These are phyloP conservation scores for Zaprionus bogoriensis DNA, from an alignment of 2,888 invertebrate species.

Conservation along the genomic window DNA sequence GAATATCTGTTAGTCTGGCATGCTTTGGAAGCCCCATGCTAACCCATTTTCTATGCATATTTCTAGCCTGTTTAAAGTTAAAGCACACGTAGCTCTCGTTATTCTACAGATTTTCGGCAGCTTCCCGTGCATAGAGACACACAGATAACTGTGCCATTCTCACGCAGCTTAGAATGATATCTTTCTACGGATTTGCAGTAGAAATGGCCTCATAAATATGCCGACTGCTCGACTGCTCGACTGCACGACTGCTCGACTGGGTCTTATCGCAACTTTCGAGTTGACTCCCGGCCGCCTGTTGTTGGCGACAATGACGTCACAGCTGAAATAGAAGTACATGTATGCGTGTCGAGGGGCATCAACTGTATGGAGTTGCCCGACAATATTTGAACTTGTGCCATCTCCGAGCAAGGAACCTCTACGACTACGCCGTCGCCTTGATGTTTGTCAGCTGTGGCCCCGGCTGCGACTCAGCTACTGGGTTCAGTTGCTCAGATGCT, in stretches of 20 bases:
- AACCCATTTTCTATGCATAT: neutral
- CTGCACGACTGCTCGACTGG: conserved; percentile 31
- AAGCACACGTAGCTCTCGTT: conserved; percentile 8
- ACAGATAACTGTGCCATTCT: conserved; percentile 65
- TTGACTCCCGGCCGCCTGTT: conserved; percentile 26
- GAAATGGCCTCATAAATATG: conserved; percentile 68
- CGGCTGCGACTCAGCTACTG: conserved; percentile 17
- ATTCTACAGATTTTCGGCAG: conserved; percentile 24
- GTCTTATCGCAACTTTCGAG: conserved; percentile 37
- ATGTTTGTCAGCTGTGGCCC: conserved; percentile 23
- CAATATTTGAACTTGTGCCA: conserved; percentile 66
- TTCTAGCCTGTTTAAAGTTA: conserved; percentile 2
- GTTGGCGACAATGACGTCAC: conserved; percentile 55
- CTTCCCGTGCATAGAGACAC: neutral
- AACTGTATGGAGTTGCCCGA: conserved; percentile 28
- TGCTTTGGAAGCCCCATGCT: neutral
- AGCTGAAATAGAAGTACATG: conserved; percentile 41
- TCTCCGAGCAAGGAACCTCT: conserved; percentile 40
- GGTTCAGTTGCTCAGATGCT: conserved; percentile 12
- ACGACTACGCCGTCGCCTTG: conserved; percentile 5
- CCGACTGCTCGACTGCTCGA: conserved; percentile 42
- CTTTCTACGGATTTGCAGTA: conserved; percentile 50
- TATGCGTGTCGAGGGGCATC: conserved; percentile 1
- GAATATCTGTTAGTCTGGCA: neutral
- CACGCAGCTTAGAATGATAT: conserved; percentile 61